phyloP scores from a whole-genome alignment of 2,113 vertebrate genomes.

The Trematocara unimaculatum region DNA sequence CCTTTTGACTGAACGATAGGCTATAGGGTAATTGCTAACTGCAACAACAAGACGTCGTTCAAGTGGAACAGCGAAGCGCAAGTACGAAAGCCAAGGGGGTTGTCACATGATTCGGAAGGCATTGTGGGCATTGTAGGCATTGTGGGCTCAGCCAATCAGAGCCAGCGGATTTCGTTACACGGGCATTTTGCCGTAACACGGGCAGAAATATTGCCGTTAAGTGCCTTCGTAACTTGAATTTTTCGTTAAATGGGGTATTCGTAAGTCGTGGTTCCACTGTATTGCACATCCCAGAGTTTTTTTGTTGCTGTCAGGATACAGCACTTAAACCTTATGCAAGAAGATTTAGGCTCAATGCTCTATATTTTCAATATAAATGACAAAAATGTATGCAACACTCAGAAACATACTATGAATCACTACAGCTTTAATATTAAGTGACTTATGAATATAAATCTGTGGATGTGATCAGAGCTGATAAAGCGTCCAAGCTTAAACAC shows the following conservation, averaged over 20 bases:
- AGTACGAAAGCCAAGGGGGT: no score
- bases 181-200: neutral
- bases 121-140: no score
- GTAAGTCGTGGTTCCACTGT: neutral
- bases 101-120: no score
- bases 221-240: neutral
- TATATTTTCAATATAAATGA: neutral
- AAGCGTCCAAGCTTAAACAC: neutral
- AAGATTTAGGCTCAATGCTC: neutral
- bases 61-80: neutral
- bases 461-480: neutral
- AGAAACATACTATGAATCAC: neutral
- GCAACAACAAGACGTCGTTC: no score
- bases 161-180: neutral
- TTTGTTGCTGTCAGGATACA: neutral
- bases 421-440: neutral
- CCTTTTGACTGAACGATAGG: no score
- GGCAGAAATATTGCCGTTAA: neutral
- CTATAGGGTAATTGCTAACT: no score
- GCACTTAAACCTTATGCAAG: neutral
- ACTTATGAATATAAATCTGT: neutral
- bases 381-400: neutral
- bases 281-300: neutral
- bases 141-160: no score
- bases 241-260: neutral